These are phyloP conservation scores for Chymomyza caudatula DNA, from an alignment of 2,888 invertebrate genomes.

Conservation along the genomic window DNA sequence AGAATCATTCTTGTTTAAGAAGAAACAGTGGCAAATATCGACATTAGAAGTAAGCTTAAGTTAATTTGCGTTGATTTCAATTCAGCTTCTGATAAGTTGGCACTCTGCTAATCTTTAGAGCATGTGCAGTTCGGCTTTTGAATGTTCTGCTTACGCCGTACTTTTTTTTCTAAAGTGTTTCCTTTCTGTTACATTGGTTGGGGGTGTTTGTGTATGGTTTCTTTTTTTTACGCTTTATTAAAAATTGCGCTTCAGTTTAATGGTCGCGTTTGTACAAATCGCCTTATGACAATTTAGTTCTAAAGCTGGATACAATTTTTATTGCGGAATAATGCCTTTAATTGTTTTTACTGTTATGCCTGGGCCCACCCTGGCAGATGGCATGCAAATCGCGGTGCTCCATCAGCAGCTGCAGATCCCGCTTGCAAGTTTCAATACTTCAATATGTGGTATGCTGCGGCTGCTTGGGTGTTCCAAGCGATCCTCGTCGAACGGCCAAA, in stretches of 20 bases:
- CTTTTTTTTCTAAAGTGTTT: constrained; percentile 46
- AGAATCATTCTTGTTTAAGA: too few relatives aligned
- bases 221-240: constrained; percentile 64
- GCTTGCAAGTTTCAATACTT: neutral
- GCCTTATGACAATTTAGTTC: constrained; percentile 67
- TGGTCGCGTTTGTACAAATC: constrained; percentile 73
- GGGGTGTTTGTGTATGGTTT: neutral
- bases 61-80: too few relatives aligned
- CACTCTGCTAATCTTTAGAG: too few relatives aligned
- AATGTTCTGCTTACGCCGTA: constrained; percentile 5
- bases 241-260: constrained; percentile 68
- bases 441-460: neutral
- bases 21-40: too few relatives aligned
- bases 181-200: neutral
- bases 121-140: constrained; percentile 27
- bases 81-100: too few relatives aligned
- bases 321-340: constrained; percentile 71
- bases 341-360: constrained; percentile 54
- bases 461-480: constrained; percentile 64
- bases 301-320: constrained; percentile 61
- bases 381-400: constrained; percentile 59
- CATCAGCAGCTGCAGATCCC: constrained; percentile 48
- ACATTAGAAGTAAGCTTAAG: too few relatives aligned
- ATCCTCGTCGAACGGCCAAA: constrained; percentile 25
- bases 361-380: constrained; percentile 14